These are phyloP conservation scores for Arge pagana DNA, from an alignment of 2,888 invertebrate genomes.

Conservation along the genomic window DNA sequence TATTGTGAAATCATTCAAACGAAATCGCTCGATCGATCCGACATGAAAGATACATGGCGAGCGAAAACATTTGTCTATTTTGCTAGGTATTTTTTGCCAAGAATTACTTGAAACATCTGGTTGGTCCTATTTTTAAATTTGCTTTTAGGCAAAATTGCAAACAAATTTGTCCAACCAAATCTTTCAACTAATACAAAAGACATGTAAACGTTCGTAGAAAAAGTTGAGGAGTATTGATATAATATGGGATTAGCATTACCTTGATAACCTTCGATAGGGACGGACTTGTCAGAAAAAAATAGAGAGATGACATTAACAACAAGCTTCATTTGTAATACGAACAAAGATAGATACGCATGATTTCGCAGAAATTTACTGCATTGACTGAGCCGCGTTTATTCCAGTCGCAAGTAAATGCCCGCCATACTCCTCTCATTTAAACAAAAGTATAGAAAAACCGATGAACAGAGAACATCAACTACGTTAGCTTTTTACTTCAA, in stretches of 20 bases:
- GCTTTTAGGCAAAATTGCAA: neutral
- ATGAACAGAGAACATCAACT: too few species aligned
- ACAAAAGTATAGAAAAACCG: too few species aligned
- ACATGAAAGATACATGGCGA: too few species aligned
- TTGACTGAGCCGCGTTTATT: neutral
- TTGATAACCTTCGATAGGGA: slow-evolving; percentile 61
- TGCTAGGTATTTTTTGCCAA: slow-evolving; percentile 6
- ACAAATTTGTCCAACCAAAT: slow-evolving; percentile 44
- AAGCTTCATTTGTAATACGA: slow-evolving; percentile 56
- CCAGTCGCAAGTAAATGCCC: slow-evolving; percentile 41
- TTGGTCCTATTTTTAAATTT: neutral
- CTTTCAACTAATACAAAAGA: slow-evolving; percentile 48
- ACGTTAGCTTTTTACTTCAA: too few species aligned
- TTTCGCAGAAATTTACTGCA: slow-evolving; percentile 20
- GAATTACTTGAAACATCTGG: slow-evolving; percentile 8
- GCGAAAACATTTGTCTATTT: slow-evolving; percentile 12
- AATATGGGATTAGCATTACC: slow-evolving; percentile 60
- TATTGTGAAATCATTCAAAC: too few species aligned
- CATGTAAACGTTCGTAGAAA: slow-evolving; percentile 35
- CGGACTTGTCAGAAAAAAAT: slow-evolving; percentile 61
- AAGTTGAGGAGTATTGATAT: slow-evolving; percentile 58
- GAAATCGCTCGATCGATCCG: too few species aligned
- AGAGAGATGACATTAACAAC: slow-evolving; percentile 60
- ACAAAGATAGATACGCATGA: slow-evolving; percentile 53
- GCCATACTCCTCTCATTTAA: too few species aligned